A percentile compares a stretch with the other conserved stretches of the same genome.
These are phyloP conservation scores for Cheumatopsyche charites DNA, from an alignment of 1,140 invertebrate species.

Conservation along the genomic window DNA sequence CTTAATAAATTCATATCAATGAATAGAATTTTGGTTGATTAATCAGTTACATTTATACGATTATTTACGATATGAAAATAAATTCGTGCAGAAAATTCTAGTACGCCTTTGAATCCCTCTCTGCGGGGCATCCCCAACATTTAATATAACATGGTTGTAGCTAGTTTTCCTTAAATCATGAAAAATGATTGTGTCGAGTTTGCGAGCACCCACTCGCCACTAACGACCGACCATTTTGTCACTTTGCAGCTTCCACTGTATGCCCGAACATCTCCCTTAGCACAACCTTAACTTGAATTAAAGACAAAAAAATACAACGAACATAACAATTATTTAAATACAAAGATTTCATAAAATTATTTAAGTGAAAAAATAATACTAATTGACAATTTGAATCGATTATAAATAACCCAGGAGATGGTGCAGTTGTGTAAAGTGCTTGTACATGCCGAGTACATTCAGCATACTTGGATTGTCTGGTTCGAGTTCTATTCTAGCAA, in stretches of 20 bases:
- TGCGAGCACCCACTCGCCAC: constrained; percentile 35
- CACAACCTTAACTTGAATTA: constrained; percentile 28
- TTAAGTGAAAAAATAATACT: not conserved
- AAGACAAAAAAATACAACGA: constrained; percentile 17
- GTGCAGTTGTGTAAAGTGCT: no score
- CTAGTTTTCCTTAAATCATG: constrained; percentile 45
- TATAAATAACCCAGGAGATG: no score
- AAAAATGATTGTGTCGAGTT: constrained; percentile 40
- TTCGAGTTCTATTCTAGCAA: no score
- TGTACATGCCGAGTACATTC: no score
- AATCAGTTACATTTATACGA: no score
- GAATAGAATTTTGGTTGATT: no score
- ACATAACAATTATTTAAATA: not conserved
- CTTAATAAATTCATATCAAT: no score
- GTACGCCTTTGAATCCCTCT: constrained; percentile 9
- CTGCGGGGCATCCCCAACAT: constrained; percentile 21
- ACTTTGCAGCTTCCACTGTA: constrained; percentile 16
- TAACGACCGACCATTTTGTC: constrained; percentile 38
- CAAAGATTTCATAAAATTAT: not conserved
- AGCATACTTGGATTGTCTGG: no score
- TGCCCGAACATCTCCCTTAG: constrained; percentile 21
- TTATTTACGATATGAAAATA: not conserved
- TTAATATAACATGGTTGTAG: constrained; percentile 44
- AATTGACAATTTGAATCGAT: no score
- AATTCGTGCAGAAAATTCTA: constrained; percentile 10